Evolutionary conservation across 2,888 invertebrate genomes (phyloP), one percentile per base, ranked within the genome.

Genomic region (Pyrocoelia pectoralis): DNA sequence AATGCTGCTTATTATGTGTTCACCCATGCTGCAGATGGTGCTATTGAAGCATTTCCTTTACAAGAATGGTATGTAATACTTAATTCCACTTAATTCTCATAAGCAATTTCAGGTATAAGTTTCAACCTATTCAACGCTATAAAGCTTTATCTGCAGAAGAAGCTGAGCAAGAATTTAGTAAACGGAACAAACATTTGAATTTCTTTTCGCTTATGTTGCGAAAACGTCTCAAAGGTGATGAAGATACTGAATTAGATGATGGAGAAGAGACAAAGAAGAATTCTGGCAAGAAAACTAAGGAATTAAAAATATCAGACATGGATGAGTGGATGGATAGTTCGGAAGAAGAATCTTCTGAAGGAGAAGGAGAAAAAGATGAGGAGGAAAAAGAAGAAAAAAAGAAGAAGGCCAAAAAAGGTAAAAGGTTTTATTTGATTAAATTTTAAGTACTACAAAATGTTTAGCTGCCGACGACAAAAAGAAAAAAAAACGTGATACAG

Each of bases 1-100:
- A 98, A 99, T 81, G 93, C 98, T 0, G 94, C 98, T 0, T 99
- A 97, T 80, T 99, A 97, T 80, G 95, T 99, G 10, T 99, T 99
- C 77, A 96, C 96, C 0, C 97, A 98, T 81, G 95, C 95, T 0
- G 88, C 93, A 0, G 97, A 97, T 81, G 96, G 96, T 8, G 93
- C 93, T 0, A 97, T 98, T 76, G 97, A 98, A 80, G 98, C 98
- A 0, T 95, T 93, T 81, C 97, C 97, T 0, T 84, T 99, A 6
- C 91, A 94, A 57, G 98, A 99, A 82, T 99, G 97, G 97, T 24
- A 6, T 3, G 24, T 24, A 24, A 5, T 24, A 6, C 6, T n/a
- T n/a, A n/a, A n/a, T n/a, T n/a, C n/a, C n/a, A n/a, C n/a, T n/a
- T n/a, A n/a, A n/a, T n/a, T n/a, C n/a, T n/a, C n/a, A 9, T 13